Conservation (phyloP, 2,888 invertebrate genomes). For the Hyposoter dolosus region DNA sequence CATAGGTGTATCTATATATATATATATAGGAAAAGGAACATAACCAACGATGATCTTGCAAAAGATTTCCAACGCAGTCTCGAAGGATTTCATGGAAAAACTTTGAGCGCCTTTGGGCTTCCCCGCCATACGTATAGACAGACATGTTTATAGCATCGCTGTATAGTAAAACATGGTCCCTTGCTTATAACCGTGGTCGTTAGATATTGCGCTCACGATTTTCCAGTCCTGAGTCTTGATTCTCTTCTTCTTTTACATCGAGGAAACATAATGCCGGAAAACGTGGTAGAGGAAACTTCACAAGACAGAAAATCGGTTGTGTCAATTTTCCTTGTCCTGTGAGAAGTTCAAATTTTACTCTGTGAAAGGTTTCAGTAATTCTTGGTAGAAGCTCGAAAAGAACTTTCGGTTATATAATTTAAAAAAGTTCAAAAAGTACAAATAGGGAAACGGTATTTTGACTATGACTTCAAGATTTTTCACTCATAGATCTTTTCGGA, state of each 20-base stretch:
- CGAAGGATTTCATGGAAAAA: slow-evolving; percentile 45
- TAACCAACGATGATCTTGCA: slow-evolving; percentile 32
- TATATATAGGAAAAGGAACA: neutral
- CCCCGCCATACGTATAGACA: slow-evolving; percentile 2
- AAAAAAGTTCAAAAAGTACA: neutral
- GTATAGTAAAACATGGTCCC: slow-evolving; percentile 21
- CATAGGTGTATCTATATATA: too few relatives aligned
- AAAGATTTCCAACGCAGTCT: slow-evolving; percentile 51
- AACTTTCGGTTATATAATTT: neutral
- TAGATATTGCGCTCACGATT: slow-evolving; percentile 62
- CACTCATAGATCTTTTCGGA: neutral
- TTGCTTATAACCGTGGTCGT: slow-evolving; percentile 41
- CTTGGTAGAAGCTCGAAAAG: neutral
- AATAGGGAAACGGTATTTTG: neutral
- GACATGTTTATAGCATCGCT: slow-evolving; percentile 10
- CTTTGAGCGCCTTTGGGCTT: slow-evolving; percentile 55
- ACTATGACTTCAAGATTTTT: neutral
- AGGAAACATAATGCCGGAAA: slow-evolving; percentile 15
- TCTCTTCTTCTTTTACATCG: slow-evolving; percentile 42
- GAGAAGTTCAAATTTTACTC: slow-evolving; percentile 13
- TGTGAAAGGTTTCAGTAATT: neutral
- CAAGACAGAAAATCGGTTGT: slow-evolving; percentile 40
- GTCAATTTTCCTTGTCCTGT: neutral
- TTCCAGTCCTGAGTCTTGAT: slow-evolving; percentile 43
- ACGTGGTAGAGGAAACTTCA: slow-evolving; percentile 32